Evolutionary conservation across 1,140 invertebrate genomes (phyloP).

Genomic region (Drosophila triauraria): DNA sequence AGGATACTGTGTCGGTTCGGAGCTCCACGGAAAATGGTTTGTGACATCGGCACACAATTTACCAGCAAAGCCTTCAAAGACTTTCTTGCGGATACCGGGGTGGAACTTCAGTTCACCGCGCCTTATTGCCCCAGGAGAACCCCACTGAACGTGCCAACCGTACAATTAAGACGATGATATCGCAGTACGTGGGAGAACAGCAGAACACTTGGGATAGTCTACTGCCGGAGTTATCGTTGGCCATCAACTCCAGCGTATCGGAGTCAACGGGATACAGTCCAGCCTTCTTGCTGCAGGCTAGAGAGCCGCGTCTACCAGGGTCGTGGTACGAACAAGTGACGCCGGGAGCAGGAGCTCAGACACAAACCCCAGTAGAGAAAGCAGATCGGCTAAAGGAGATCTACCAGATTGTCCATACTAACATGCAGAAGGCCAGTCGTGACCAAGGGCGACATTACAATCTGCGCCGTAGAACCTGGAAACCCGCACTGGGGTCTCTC

Average conservation of each 20-base stretch:
- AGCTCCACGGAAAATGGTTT: neutral
- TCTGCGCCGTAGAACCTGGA: neutral
- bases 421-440: neutral
- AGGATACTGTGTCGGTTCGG: too few relatives aligned
- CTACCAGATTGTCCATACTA: neutral
- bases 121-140: neutral
- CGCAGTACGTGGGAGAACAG: too few relatives aligned
- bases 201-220: too few relatives aligned
- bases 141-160: neutral
- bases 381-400: neutral
- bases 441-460: conserved; percentile 5
- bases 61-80: too few relatives aligned
- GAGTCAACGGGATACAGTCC: too few relatives aligned
- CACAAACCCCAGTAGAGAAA: too few relatives aligned
- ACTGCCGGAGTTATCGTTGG: too few relatives aligned
- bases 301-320: conserved; percentile 6
- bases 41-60: too few relatives aligned
- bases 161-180: too few relatives aligned
- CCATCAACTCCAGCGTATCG: too few relatives aligned
- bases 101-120: neutral
- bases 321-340: conserved; percentile 9
- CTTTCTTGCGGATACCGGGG: neutral
- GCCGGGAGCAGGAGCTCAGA: neutral
- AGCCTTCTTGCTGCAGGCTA: conserved; percentile 7
- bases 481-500: too few relatives aligned